phyloP scores from a whole-genome alignment of 1,140 invertebrate species.

The Hesperophylax magnus region DNA sequence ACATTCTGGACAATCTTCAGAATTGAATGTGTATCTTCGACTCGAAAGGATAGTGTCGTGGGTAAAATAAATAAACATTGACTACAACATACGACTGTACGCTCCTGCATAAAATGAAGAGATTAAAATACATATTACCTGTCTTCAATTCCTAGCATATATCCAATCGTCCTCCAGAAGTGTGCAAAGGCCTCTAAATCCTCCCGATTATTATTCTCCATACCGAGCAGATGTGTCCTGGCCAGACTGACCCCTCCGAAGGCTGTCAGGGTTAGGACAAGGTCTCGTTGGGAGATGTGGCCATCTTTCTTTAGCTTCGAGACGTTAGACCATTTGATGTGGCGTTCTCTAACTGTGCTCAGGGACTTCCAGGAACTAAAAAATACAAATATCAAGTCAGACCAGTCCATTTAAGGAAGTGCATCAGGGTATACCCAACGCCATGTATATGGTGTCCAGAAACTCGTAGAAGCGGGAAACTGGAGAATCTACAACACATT shows the following conservation, averaged over 20 bases:
- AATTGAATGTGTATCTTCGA: no score
- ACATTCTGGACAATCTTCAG: no score
- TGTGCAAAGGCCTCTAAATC: conserved; percentile 84
- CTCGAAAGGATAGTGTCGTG: no score
- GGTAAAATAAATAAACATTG: no score
- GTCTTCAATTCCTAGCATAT: conserved; percentile 87
- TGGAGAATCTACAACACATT: no score
- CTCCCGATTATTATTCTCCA: conserved; percentile 69
- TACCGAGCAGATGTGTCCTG: conserved; percentile 76
- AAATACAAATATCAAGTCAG: no score
- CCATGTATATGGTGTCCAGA: no score
- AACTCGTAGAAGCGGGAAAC: no score
- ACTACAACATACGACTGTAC: no score
- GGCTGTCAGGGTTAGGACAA: conserved; percentile 88
- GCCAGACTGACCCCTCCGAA: conserved; percentile 86
- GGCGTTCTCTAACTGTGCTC: conserved; percentile 76
- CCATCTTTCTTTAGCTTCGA: conserved; percentile 66
- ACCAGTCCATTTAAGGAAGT: no score
- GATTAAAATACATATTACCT: conserved; percentile 65
- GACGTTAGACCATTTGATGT: conserved; percentile 74
- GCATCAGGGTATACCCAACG: no score
- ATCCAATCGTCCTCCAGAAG: conserved; percentile 87
- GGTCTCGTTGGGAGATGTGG: conserved; percentile 81
- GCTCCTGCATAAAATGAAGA: no score
- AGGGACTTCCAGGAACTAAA: conserved; percentile 77